Percentiles rank a stretch among this genome's conserved stretches.
Evolutionary conservation across 1,140 invertebrate species (phyloP).

Genomic region (Drosophila micromelanica): DNA sequence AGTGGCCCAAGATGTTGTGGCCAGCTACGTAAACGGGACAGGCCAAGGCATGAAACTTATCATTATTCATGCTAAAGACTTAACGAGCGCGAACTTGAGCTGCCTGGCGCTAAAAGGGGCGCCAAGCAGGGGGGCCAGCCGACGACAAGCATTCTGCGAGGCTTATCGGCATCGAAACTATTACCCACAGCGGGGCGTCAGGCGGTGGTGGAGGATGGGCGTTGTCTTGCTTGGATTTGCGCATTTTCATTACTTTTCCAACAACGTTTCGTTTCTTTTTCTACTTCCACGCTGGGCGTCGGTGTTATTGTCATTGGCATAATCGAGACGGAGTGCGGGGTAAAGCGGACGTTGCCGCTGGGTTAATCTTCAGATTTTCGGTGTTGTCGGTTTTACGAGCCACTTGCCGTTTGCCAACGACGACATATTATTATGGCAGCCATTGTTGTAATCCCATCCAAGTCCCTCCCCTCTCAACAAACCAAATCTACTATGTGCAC

Average conservation of each 20-base stretch:
- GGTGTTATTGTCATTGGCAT: constrained; percentile 80
- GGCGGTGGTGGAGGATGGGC: constrained; percentile 16
- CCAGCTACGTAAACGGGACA: constrained; percentile 19
- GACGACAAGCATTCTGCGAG: constrained; percentile 20
- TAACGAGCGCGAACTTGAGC: constrained; percentile 71
- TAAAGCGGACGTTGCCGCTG: constrained; percentile 46
- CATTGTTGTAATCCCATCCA: constrained; percentile 72
- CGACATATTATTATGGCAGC: constrained; percentile 79
- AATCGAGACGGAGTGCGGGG: constrained; percentile 42
- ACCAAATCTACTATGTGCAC: constrained; percentile 11
- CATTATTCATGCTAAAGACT: constrained; percentile 84
- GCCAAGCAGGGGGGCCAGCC: background rate
- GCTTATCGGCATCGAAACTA: constrained; percentile 69
- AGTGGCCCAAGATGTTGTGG: constrained; percentile 62
- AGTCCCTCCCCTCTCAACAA: constrained; percentile 11
- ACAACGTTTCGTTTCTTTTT: constrained; percentile 1
- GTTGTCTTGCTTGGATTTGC: constrained; percentile 63
- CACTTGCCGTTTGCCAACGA: constrained; percentile 69
- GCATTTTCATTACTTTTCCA: constrained; percentile 72
- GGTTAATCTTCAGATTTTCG: constrained; percentile 80
- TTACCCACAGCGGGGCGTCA: constrained; percentile 61
- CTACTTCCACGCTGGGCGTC: constrained; percentile 25
- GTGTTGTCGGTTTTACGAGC: constrained; percentile 81
- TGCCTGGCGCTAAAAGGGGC: background rate
- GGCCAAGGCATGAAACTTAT: constrained; percentile 71